Percentiles rank a stretch among this genome's conserved stretches.
phyloP scores from a whole-genome alignment of 2,113 vertebrate genomes.

The Serilophus lunatus region DNA sequence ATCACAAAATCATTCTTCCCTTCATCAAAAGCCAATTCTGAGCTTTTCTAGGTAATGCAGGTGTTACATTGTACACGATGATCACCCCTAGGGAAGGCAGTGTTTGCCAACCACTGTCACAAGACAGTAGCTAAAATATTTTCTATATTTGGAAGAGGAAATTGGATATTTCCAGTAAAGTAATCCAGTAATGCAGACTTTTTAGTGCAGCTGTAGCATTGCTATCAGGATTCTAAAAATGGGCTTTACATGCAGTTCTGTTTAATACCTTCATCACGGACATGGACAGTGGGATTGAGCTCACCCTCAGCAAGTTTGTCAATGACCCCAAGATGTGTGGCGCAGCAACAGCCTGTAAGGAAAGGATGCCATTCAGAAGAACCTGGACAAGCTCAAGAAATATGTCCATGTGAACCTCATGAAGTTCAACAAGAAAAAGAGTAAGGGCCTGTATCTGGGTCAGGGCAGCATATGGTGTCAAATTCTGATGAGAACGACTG shows the following conservation, averaged over 20 bases:
- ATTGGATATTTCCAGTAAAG: background rate
- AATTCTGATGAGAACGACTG: background rate
- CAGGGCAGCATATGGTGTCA: too few relatives aligned
- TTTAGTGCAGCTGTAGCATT: background rate
- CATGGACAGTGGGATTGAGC: background rate
- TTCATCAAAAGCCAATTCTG: background rate
- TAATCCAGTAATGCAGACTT: background rate
- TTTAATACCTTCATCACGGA: background rate
- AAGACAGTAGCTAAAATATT: background rate
- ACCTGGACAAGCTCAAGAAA: background rate
- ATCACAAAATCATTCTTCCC: background rate
- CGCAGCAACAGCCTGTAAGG: background rate
- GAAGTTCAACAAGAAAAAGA: background rate
- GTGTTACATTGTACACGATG: background rate
- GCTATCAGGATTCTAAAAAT: background rate
- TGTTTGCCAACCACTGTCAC: background rate
- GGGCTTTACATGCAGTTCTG: background rate
- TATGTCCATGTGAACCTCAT: background rate
- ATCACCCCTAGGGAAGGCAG: background rate
- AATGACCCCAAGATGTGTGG: background rate
- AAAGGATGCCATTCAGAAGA: background rate
- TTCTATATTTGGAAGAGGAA: background rate
- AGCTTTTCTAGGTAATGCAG: background rate
- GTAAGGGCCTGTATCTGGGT: fast-evolving
- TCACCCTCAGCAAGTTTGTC: background rate